A percentile compares a stretch with the other conserved stretches of the same genome.
These are phyloP conservation scores for Rhynchotus rufescens DNA, from an alignment of 2,797 vertebrate genomes.

Conservation along the genomic window DNA sequence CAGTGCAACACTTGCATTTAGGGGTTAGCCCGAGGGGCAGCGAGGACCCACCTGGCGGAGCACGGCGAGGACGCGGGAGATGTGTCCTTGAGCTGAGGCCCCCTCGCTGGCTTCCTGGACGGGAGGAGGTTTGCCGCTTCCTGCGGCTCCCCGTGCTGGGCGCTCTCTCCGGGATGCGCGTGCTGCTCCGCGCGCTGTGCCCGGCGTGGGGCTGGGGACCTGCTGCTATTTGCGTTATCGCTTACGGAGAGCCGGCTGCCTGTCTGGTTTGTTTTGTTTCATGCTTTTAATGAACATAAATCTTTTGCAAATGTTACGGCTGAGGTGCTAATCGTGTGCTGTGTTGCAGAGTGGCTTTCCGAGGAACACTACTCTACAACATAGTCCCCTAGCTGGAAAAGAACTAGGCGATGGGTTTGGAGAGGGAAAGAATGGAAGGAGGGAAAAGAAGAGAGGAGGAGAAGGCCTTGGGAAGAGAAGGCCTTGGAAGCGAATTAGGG, in stretches of 20 bases:
- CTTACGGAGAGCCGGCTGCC: neutral
- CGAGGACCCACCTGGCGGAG: neutral
- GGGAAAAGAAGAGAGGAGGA: neutral
- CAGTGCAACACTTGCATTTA: constrained; percentile 51
- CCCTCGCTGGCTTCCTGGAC: neutral
- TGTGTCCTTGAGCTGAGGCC: neutral
- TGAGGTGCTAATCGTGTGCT: neutral
- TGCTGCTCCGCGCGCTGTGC: neutral
- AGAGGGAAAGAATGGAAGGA: neutral
- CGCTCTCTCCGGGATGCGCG: neutral
- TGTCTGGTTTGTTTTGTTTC: neutral
- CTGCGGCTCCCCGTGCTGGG: neutral
- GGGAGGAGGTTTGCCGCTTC: neutral
- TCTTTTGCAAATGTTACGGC: neutral
- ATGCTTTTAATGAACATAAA: neutral
- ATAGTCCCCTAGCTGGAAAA: neutral
- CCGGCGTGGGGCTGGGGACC: neutral
- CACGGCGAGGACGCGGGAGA: neutral
- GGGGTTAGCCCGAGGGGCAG: neutral
- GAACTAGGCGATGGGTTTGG: neutral
- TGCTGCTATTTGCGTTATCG: neutral
- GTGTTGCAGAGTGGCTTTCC: neutral
- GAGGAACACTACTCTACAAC: neutral
- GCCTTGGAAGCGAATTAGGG: neutral
- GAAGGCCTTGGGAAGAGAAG: neutral